Evolutionary conservation across 35 echinoderm and acorn worm genomes (phyloP).

Genomic region (Holothuria glaberrima): DNA sequence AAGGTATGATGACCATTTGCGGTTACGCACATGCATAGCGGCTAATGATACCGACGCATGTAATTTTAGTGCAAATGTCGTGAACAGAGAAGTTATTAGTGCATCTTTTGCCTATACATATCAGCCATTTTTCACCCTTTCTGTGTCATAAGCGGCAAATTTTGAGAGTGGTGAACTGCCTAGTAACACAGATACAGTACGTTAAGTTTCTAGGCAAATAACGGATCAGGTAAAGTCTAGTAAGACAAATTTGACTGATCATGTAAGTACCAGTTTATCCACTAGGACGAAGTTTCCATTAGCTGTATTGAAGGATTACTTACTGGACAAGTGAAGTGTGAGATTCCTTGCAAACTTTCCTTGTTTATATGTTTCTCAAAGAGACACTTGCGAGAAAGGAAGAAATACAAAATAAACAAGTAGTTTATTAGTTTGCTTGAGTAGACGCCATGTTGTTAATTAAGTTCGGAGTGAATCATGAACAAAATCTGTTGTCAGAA

Average conservation of each 20-base stretch:
- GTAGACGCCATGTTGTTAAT: too few species aligned
- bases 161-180: neutral
- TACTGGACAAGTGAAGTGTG: slow-evolving; percentile 43
- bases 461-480: too few species aligned
- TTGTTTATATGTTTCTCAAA: too few species aligned
- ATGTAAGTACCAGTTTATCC: slow-evolving; percentile 12
- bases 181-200: neutral
- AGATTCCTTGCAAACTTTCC: too few species aligned
- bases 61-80: neutral
- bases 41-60: neutral
- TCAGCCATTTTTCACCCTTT: neutral
- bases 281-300: slow-evolving; percentile 33
- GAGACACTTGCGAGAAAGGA: too few species aligned
- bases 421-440: too few species aligned
- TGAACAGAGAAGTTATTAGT: neutral
- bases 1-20: slow-evolving; percentile 63
- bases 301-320: slow-evolving; percentile 57
- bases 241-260: slow-evolving; percentile 5
- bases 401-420: too few species aligned
- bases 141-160: neutral
- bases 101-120: neutral
- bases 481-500: too few species aligned
- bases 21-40: slow-evolving; percentile 2
- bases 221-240: neutral
- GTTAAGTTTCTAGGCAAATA: neutral